Conservation (phyloP, 92 coral and sea anemone genomes). For the Blastomussa wellsi region DNA sequence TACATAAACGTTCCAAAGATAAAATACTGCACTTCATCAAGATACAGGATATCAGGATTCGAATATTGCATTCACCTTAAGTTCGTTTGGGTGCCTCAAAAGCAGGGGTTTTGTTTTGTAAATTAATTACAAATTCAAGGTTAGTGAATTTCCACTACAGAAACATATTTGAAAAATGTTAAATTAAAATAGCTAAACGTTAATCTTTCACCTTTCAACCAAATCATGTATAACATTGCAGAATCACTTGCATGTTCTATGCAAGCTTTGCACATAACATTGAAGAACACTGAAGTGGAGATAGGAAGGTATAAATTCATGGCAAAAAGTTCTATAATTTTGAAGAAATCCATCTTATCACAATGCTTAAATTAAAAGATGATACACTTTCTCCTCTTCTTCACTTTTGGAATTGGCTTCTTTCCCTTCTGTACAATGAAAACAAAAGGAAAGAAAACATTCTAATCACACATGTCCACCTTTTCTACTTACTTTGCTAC, state of each 20-base stretch:
- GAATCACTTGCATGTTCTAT: not conserved
- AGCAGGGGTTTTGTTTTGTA: not conserved
- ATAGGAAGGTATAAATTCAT: not conserved
- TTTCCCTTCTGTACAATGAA: constrained; percentile 85
- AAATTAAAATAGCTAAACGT: not conserved
- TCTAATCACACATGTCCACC: not conserved
- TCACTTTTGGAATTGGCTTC: constrained; percentile 66
- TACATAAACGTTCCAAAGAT: not conserved
- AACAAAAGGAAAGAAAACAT: not conserved
- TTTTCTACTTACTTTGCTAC: not conserved
- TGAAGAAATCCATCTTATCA: not conserved
- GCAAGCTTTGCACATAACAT: not conserved
- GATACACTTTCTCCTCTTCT: constrained; percentile 76
- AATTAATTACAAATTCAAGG: not conserved
- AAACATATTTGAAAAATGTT: not conserved
- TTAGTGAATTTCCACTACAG: not conserved
- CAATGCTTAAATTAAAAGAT: constrained; percentile 58
- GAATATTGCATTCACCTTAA: too few species aligned
- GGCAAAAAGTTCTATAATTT: not conserved
- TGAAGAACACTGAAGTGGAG: not conserved
- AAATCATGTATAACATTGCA: not conserved
- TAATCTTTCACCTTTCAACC: not conserved
- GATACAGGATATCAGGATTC: not conserved
- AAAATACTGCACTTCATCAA: not conserved
- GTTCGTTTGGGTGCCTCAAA: too few species aligned